These are phyloP conservation scores for Melanostoma mellinum DNA, from an alignment of 2,888 invertebrate species.

Conservation along the genomic window DNA sequence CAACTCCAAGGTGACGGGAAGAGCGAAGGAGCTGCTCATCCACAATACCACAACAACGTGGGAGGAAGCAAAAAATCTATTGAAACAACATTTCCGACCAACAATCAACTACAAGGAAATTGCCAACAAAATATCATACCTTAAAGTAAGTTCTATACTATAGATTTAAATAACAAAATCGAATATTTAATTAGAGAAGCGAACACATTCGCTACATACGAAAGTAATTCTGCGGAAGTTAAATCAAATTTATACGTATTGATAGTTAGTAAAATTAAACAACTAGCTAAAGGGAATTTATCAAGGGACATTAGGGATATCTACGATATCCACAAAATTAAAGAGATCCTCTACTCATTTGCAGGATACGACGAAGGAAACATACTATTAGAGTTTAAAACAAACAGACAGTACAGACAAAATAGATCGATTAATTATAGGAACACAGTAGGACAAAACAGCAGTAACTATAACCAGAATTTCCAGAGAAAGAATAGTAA, in stretches of 20 bases:
- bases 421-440: too few species aligned
- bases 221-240: not conserved
- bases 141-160: constrained; percentile 13
- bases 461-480: too few species aligned
- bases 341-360: too few species aligned
- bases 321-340: constrained; percentile 8
- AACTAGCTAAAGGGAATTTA: constrained; percentile 19
- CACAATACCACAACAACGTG: too few species aligned
- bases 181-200: not conserved
- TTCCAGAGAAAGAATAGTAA: too few species aligned
- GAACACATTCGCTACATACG: not conserved
- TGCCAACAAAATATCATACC: not conserved
- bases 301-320: constrained; percentile 18
- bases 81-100: constrained; percentile 22
- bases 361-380: too few species aligned
- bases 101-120: constrained; percentile 11
- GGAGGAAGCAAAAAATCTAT: not conserved
- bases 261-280: not conserved
- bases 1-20: too few species aligned
- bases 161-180: constrained; percentile 5
- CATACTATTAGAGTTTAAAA: too few species aligned
- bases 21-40: too few species aligned
- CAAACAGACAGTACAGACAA: too few species aligned
- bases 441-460: too few species aligned
- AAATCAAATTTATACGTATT: constrained; percentile 12